phyloP scores from a whole-genome alignment of 2,888 invertebrate species.

The Xestobium rufovillosum region DNA sequence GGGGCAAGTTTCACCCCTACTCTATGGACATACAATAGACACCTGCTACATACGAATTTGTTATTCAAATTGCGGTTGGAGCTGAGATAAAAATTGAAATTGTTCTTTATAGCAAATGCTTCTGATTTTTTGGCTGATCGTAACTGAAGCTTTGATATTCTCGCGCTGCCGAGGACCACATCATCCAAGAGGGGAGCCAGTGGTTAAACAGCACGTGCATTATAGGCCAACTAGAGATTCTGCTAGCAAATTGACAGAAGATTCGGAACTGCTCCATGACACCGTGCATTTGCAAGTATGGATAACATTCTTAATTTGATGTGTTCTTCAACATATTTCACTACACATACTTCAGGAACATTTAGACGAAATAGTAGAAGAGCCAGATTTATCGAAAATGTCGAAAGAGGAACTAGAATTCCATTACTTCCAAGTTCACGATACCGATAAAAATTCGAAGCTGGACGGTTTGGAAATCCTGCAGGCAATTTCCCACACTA shows the following conservation, averaged over 20 bases:
- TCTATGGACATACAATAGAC: too few relatives aligned
- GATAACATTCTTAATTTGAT: constrained; percentile 3
- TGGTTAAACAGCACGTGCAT: constrained; percentile 48
- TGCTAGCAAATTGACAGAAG: constrained; percentile 57
- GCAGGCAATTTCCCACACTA: constrained; percentile 70
- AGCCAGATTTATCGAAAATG: constrained; percentile 61
- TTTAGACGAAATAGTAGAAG: constrained; percentile 39
- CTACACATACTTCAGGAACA: constrained; percentile 34
- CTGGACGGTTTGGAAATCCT: constrained; percentile 86
- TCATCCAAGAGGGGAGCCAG: constrained; percentile 51
- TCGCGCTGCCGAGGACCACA: constrained; percentile 51
- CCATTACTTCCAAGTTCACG: constrained; percentile 80
- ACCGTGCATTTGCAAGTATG: constrained; percentile 52
- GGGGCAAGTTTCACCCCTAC: neutral
- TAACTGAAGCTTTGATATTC: neutral
- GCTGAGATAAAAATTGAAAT: too few relatives aligned
- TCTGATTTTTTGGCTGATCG: too few relatives aligned
- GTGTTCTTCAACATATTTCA: neutral
- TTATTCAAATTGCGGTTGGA: too few relatives aligned
- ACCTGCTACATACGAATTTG: too few relatives aligned
- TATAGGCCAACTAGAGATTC: constrained; percentile 51
- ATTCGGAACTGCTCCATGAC: constrained; percentile 66
- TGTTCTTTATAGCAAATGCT: too few relatives aligned
- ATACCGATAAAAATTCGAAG: constrained; percentile 81
- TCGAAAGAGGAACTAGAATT: constrained; percentile 79